phyloP scores from a whole-genome alignment of 2,113 vertebrate genomes.

The Scolopax mira region DNA sequence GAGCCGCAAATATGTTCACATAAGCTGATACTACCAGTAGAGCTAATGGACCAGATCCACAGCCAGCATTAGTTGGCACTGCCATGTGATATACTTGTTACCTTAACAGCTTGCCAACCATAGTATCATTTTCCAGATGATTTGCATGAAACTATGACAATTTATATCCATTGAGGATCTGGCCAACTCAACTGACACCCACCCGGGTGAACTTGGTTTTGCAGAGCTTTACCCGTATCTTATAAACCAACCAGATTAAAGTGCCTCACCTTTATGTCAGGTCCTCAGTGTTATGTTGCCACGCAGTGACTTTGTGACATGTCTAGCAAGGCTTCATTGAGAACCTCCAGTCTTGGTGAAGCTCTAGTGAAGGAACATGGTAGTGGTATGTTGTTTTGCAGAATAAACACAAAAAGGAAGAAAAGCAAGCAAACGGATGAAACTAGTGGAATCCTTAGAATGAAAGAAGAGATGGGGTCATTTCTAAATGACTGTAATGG shows the following conservation, averaged over 20 bases:
- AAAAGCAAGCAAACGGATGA: not conserved
- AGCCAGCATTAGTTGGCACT: conserved; percentile 32
- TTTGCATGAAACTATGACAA: not conserved
- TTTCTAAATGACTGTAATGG: not conserved
- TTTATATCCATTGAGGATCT: conserved; percentile 14
- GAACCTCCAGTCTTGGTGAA: not conserved
- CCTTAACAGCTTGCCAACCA: not conserved
- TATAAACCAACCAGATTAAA: not conserved
- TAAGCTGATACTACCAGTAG: conserved; percentile 45
- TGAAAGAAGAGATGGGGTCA: conserved; percentile 14
- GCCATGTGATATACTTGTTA: conserved; percentile 45
- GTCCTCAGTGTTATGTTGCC: not conserved
- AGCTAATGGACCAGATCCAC: conserved; percentile 18
- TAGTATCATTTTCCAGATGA: conserved; percentile 41
- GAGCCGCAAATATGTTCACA: conserved; percentile 52
- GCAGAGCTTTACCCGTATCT: not conserved
- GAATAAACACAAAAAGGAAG: not conserved
- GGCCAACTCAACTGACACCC: not conserved
- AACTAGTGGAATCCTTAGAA: not conserved
- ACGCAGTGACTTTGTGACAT: not conserved
- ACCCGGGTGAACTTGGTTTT: not conserved
- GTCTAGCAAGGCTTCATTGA: not conserved
- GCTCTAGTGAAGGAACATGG: not conserved
- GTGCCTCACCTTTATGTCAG: not conserved
- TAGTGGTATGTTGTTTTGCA: not conserved